phyloP scores from a whole-genome alignment of 2,113 vertebrate species.

The Chaetorhynchus papuensis region DNA sequence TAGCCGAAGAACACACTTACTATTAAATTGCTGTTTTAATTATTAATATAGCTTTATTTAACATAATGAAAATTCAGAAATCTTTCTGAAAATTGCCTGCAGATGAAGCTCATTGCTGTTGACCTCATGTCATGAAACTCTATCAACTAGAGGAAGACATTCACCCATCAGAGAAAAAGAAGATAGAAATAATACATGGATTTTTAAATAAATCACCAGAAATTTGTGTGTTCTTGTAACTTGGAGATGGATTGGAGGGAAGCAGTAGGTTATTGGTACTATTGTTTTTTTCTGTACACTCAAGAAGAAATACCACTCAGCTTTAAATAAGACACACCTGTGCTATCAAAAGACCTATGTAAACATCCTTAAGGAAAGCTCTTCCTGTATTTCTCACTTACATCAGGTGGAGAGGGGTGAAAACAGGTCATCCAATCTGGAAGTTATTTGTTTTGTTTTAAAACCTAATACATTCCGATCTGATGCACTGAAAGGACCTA shows the following conservation, averaged over 20 bases:
- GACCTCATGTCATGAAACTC: conserved; percentile 30
- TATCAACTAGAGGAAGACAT: conserved; percentile 50
- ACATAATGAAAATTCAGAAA: conserved; percentile 8
- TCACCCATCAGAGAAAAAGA: background rate
- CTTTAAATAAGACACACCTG: conserved; percentile 28
- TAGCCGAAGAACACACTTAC: background rate
- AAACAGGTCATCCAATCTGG: background rate
- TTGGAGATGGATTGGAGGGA: conserved; percentile 37
- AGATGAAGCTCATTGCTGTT: conserved; percentile 36
- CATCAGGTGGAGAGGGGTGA: background rate
- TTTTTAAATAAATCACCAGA: conserved; percentile 43
- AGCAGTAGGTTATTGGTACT: conserved; percentile 29
- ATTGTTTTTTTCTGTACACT: conserved; percentile 2
- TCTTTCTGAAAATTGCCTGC: background rate
- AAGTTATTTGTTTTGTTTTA: conserved; percentile 15
- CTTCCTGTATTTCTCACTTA: conserved; percentile 23
- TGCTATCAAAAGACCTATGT: conserved; percentile 9
- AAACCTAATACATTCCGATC: background rate
- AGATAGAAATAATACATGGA: conserved; percentile 33
- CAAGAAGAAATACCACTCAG: conserved; percentile 49
- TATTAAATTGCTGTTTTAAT: conserved; percentile 14
- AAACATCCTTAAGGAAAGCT: conserved; percentile 31
- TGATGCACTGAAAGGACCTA: conserved; percentile 23
- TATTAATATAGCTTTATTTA: background rate
- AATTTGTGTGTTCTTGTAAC: conserved; percentile 47